Evolutionary conservation across 2,113 vertebrate genomes (phyloP).

Genomic region (Atherinomorus stipes): DNA sequence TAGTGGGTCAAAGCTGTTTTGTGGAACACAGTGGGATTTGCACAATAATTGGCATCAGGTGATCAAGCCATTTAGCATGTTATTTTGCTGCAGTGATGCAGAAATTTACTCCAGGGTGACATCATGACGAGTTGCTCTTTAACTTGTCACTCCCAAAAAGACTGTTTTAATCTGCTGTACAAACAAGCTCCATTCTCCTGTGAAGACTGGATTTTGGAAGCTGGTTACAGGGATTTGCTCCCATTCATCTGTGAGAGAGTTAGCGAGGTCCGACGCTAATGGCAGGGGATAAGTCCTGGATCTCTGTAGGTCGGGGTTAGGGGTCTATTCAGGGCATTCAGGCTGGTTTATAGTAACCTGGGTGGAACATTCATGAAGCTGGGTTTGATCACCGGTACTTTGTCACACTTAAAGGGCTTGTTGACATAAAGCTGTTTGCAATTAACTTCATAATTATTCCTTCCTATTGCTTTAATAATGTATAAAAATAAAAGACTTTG

Average conservation of each 20-base stretch:
- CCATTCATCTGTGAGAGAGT: neutral
- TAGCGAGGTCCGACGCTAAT: neutral
- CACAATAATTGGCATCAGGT: neutral
- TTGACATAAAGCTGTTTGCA: conserved; percentile 12
- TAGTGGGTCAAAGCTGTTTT: neutral
- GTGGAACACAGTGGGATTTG: neutral
- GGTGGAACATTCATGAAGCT: neutral
- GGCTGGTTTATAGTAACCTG: neutral
- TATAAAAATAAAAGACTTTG: too few species aligned
- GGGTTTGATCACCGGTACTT: neutral
- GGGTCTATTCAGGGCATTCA: neutral
- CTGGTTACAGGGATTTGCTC: neutral
- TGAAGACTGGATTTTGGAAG: neutral
- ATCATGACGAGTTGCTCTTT: neutral
- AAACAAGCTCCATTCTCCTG: neutral
- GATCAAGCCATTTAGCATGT: neutral
- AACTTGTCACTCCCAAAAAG: neutral
- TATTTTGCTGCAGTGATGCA: neutral
- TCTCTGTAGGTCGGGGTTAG: neutral
- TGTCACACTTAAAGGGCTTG: neutral
- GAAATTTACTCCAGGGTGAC: neutral
- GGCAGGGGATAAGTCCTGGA: neutral
- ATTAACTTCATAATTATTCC: too few species aligned
- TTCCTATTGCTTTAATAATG: too few species aligned
- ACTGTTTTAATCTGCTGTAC: neutral